Evolutionary conservation across 2,888 invertebrate genomes (phyloP), one percentile per base, ranked within the genome.

Genomic region (Idaea dimidiata): DNA sequence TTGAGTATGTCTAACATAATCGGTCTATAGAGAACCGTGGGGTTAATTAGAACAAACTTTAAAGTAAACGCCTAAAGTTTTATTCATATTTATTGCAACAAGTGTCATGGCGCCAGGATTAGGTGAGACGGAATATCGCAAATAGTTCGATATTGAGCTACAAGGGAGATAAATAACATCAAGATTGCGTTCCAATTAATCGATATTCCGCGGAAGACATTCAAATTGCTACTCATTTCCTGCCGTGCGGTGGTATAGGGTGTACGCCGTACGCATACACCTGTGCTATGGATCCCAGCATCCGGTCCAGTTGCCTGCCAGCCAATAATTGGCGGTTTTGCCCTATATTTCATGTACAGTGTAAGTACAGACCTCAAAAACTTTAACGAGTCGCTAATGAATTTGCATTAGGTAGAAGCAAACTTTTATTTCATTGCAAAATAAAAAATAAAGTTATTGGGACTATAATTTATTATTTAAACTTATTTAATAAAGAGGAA

Each of bases 171-270:
- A n/a, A 16, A 71, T 71, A 67, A 75, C 74, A 73, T 73, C 76
- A 76, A 76, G 75, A 79, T 79, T 76, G 76, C 73, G 72, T 75
- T 68, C 80, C 81, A 82, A 89, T 89, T 85, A 88, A 87, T 88
- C 81, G 83, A 85, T 85, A 83, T 78, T 78, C 80, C 79, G 74
- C 78, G 83, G 85, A 87, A 86, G 86, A 88, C 85, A 88, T 89
- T 87, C 82, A 88, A 89, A 90, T 89, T 86, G 86, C 84, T 81
- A 78, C 85, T 86, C 87, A 83, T 86, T 89, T 87, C 86, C 86
- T 81, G 84, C 84, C 82, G 8, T 43, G 10, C 43, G 43, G 43
- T 43, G 79, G 82, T 80, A 83, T 86, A 83, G 84, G 83, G 86
- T 79, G 82, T 84, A 83, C 84, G 85, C 87, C 81, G 76, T 66